Evolutionary conservation across 2,113 vertebrate genomes (phyloP), one percentile per base, ranked within the genome.

Genomic region (Strix uralensis): DNA sequence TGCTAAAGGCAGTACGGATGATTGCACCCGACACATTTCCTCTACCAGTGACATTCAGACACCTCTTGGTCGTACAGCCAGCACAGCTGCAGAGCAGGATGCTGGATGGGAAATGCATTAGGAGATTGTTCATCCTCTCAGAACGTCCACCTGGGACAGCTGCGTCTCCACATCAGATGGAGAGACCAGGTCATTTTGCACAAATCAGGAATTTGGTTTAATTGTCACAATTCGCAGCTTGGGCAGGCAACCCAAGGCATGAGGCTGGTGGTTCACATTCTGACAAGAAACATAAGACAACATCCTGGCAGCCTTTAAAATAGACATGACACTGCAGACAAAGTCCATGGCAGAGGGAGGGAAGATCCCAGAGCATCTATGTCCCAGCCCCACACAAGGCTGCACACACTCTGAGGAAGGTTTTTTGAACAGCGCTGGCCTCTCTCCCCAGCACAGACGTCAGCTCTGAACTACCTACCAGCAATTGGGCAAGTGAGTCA

Each of bases 391-490:
- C 5, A 3, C 2, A 2, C 2, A 67, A 44, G 81, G 66, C 66
- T 75, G 65, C 6, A 13, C 29, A 2, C 30, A 9, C 62, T 23
- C 62, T 19, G 38, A 75, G 65, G 17, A 65, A 30, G 61, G 47
- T 71, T 38, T 70, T 44, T 32, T 0, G 1, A 86, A 44, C 79
- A 57, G 58, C 1, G 0, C 67, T 1, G 0, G 70, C 46, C 63
- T 87, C 69, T 40, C 75, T 83, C 47, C 40, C 34, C 13, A 5
- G 69, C 58, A 58, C 23, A 52, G 32, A 30, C 4, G 1, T 1
- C 14, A 34, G 63, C 69, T 49, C 92, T 78, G 46, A 42, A 6
- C 69, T n/a, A 57, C 71, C 89, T 38, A 66, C 26, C 81, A 72
- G 90, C 61, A 83, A 74, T 47, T 62, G 59, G 66, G 66, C 49